Percentiles rank a stretch among this genome's conserved stretches.
These are phyloP conservation scores for Dyspetes luteomarginatus DNA, from an alignment of 2,888 invertebrate species.

Conservation along the genomic window DNA sequence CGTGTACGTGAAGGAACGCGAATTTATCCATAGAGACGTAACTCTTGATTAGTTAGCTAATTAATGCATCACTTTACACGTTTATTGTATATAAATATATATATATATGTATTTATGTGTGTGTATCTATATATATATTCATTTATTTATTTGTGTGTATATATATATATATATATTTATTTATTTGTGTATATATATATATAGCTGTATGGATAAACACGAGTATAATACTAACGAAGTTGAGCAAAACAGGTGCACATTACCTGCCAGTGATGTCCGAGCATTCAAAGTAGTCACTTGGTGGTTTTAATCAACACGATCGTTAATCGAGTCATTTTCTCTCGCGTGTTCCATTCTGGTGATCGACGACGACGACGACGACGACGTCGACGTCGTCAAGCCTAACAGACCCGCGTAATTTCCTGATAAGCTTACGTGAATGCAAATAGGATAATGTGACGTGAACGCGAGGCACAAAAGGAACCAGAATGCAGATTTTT, in stretches of 20 bases:
- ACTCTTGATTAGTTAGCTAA: conserved; percentile 33
- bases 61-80: conserved; percentile 35
- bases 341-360: conserved; percentile 19
- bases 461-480: background rate
- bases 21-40: conserved; percentile 34
- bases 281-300: conserved; percentile 43
- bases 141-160: no score
- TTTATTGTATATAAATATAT: no score
- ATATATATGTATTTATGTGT: no score
- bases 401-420: conserved; percentile 48
- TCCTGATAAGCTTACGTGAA: conserved; percentile 55
- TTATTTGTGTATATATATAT: no score
- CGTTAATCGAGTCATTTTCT: conserved; percentile 55
- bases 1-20: conserved; percentile 37
- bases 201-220: background rate
- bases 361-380: conserved; percentile 52
- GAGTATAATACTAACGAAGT: conserved; percentile 4
- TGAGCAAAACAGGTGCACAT: conserved; percentile 34
- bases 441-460: conserved; percentile 35
- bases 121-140: no score
- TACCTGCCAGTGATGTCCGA: conserved; percentile 22
- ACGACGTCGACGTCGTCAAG: background rate
- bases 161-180: no score
- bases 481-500: background rate
- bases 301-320: conserved; percentile 51